phyloP scores from a whole-genome alignment of 1,140 invertebrate genomes.

The Physella acuta region DNA sequence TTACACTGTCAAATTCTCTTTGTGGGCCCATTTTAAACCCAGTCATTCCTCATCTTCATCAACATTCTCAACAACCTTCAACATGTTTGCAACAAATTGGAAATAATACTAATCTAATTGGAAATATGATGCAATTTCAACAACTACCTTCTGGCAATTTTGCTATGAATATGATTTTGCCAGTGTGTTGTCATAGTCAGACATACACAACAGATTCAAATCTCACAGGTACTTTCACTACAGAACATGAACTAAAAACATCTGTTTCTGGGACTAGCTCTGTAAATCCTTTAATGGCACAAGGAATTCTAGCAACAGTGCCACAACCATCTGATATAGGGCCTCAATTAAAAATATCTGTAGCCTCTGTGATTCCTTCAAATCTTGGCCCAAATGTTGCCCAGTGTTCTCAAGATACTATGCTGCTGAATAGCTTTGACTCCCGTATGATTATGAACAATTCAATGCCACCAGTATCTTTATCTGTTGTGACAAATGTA shows the following conservation, averaged over 20 bases:
- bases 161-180: constrained; percentile 19
- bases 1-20: not conserved
- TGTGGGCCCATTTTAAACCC: not conserved
- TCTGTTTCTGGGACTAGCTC: not conserved
- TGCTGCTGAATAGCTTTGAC: constrained; percentile 16
- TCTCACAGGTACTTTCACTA: not conserved
- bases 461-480: constrained; percentile 9
- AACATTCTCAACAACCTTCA: constrained; percentile 9
- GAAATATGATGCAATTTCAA: constrained; percentile 16
- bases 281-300: constrained; percentile 12
- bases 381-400: constrained; percentile 12
- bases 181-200: constrained; percentile 1
- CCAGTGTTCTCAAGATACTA: not conserved
- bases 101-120: not conserved
- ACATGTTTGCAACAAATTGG: not conserved
- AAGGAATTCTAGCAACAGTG: not conserved
- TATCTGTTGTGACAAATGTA: constrained; percentile 14
- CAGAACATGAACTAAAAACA: not conserved
- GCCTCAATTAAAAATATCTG: not conserved
- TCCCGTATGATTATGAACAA: constrained; percentile 20
- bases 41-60: not conserved
- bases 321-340: not conserved
- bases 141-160: constrained; percentile 5
- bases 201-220: not conserved
- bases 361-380: constrained; percentile 11